Base-by-base conservation (phyloP, 2,888 invertebrate species). In the Pseudoips prasinana region DNA sequence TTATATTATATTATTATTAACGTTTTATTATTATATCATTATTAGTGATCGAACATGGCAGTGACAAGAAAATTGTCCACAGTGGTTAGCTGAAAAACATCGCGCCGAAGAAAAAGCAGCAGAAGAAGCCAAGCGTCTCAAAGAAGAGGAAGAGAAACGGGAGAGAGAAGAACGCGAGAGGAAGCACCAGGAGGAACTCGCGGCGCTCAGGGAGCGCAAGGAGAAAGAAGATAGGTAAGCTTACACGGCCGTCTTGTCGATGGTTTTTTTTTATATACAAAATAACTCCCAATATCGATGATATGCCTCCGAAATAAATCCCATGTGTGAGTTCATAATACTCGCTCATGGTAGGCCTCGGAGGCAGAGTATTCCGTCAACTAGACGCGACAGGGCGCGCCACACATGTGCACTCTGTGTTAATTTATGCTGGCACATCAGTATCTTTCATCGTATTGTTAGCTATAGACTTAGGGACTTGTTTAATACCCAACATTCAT, bases 71-170 rank as follows among this genome's bases (percentile, higher is more conserved):
- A n/a, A n/a, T n/a, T n/a, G n/a, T 20, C 1, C 4, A 1, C 58
- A 91, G 70, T 93, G 92, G 91, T 64, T 92, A 47, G 90, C 90
- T 19, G 94, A 95, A 60, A 93, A 94, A 61, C 93, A 93, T 33
- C 93, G 92, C 28, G 92, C 93, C 7, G 93, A 93, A 28, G 92
- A 94, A 51, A 90, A 91, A 20, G 92, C 92, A 10, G 90, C 92
- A 5, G 92, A 92, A 39, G 93, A 93, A 56, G 92, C 92, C 23
- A 84, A 90, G 7, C 89, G 90, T 22, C 84, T 89, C 23, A 90
- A 90, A 39, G 93, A 93, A 39, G 94, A 94, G 39, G 93, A 94
- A 50, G 77, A 90, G n/a, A 90, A 90, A 28, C 89, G 90, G 6
- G 92, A 92, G 52, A 80, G 83, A 1, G 87, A 84, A 29, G 89